A percentile compares a stretch with the other conserved stretches of the same genome.
phyloP scores from a whole-genome alignment of 1,140 invertebrate species.

The Eupristina koningsbergeri region DNA sequence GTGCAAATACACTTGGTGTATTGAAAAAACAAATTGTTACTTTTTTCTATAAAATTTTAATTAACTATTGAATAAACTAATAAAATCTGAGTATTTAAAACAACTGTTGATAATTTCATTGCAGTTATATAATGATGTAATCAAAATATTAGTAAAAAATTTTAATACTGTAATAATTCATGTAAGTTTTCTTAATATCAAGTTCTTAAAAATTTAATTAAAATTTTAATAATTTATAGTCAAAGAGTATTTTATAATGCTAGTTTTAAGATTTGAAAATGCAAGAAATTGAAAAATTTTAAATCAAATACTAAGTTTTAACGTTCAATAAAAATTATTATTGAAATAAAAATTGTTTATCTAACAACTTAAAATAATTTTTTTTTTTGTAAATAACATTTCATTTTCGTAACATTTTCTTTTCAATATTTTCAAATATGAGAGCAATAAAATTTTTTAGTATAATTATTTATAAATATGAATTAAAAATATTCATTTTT shows the following conservation, averaged over 20 bases:
- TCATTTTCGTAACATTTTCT: not conserved
- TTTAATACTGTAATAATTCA: not conserved
- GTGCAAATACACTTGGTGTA: too few relatives aligned
- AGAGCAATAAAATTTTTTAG: not conserved
- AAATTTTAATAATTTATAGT: not conserved
- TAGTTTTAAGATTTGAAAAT: not conserved
- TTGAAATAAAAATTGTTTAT: not conserved
- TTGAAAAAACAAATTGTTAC: too few relatives aligned
- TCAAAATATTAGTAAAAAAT: not conserved
- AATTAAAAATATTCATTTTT: too few relatives aligned
- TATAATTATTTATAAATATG: not conserved
- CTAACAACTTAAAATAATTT: not conserved
- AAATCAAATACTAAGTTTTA: not conserved
- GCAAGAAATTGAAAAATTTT: not conserved
- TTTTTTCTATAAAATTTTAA: not conserved
- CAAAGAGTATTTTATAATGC: not conserved
- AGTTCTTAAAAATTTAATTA: not conserved
- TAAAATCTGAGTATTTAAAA: not conserved
- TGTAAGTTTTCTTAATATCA: not conserved
- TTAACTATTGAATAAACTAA: not conserved
- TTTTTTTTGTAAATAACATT: not conserved
- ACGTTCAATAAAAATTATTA: not conserved
- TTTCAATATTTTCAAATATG: not conserved
- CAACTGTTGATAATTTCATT: not conserved
- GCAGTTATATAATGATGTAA: not conserved